These are phyloP conservation scores for Charina bottae DNA, from an alignment of 2,113 vertebrate genomes.

Conservation along the genomic window DNA sequence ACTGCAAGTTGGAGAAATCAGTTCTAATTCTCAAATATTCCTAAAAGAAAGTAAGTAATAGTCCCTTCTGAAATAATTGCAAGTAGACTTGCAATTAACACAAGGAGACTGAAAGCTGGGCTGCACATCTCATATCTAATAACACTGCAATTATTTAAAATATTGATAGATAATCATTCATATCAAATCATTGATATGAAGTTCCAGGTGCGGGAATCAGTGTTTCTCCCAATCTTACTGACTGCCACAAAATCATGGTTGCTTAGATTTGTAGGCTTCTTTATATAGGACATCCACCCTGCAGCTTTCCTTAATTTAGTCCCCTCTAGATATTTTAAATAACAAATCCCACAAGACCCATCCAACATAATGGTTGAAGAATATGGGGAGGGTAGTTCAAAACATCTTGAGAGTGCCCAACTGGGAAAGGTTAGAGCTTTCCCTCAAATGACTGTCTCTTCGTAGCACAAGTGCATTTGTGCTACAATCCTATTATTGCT, in stretches of 20 bases:
- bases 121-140: neutral
- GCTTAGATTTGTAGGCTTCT: neutral
- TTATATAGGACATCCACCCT: neutral
- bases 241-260: neutral
- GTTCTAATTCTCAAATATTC: neutral
- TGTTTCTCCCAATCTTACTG: too few species aligned
- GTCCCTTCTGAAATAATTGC: neutral
- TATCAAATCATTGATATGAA: too few species aligned
- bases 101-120: neutral
- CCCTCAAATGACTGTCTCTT: too few species aligned
- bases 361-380: neutral
- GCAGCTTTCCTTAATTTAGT: neutral
- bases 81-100: too few species aligned
- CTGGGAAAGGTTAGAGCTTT: neutral
- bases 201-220: neutral
- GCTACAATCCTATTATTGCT: neutral
- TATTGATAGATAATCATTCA: neutral
- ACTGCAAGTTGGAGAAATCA: neutral
- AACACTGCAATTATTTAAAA: neutral
- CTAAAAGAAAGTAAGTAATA: neutral
- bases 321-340: neutral
- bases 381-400: neutral
- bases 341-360: neutral
- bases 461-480: neutral
- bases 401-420: neutral